A percentile compares a stretch with the other conserved stretches of the same genome.
phyloP scores from a whole-genome alignment of 2,113 vertebrate genomes.

The Cololabis saira region DNA sequence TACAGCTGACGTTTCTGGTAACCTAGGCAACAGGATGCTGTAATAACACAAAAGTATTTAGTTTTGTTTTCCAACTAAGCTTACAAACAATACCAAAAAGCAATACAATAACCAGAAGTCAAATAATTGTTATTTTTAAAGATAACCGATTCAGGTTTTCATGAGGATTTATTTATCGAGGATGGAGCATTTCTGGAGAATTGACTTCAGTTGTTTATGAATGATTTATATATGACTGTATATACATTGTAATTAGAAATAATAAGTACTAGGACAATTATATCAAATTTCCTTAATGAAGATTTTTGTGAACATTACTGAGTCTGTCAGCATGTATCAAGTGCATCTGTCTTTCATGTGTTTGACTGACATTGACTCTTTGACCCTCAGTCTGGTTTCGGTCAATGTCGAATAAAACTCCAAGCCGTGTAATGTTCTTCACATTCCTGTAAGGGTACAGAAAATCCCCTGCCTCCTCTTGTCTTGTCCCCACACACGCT shows the following conservation, averaged over 20 bases:
- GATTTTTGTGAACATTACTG: conserved; percentile 14
- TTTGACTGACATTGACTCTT: neutral
- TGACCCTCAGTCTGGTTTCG: conserved; percentile 28
- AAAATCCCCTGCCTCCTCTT: conserved; percentile 15
- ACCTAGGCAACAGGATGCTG: too few relatives aligned
- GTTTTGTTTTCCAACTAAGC: too few relatives aligned
- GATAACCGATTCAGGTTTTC: neutral
- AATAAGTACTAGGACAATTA: neutral
- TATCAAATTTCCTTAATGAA: neutral
- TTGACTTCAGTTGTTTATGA: too few relatives aligned
- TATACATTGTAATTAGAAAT: too few relatives aligned
- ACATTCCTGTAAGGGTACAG: conserved; percentile 15
- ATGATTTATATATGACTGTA: too few relatives aligned
- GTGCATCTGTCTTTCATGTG: conserved; percentile 37
- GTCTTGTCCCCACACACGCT: conserved; percentile 12
- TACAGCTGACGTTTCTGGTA: too few relatives aligned
- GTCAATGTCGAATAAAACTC: conserved; percentile 17
- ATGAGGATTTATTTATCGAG: too few relatives aligned
- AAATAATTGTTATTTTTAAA: neutral
- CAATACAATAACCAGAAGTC: too few relatives aligned
- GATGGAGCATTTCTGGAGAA: too few relatives aligned
- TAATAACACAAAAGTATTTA: too few relatives aligned
- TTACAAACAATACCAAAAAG: too few relatives aligned
- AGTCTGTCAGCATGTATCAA: conserved; percentile 9
- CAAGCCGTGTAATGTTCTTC: conserved; percentile 3